A percentile compares a stretch with the other conserved stretches of the same genome.
phyloP scores from a whole-genome alignment of 2,888 invertebrate genomes.

The Orchesellides sinensis region DNA sequence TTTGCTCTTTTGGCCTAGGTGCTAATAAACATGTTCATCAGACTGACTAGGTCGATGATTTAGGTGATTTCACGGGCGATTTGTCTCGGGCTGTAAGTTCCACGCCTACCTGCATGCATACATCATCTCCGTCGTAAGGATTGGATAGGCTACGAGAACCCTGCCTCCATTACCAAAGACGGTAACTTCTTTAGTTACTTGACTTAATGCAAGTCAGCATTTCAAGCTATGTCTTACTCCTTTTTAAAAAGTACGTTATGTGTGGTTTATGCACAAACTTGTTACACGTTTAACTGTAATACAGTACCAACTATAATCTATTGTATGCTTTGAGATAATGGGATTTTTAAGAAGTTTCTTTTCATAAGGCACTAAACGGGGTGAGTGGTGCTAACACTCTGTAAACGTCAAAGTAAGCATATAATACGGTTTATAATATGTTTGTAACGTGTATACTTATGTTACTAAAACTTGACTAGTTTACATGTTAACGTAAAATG shows the following conservation, averaged over 20 bases:
- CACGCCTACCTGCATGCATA: slow-evolving; percentile 69
- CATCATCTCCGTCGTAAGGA: slow-evolving; percentile 56
- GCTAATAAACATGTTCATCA: slow-evolving; percentile 75
- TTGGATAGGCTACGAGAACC: slow-evolving; percentile 59
- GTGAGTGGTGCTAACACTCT: too few relatives aligned
- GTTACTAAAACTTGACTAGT: too few relatives aligned
- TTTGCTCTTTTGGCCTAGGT: slow-evolving; percentile 65
- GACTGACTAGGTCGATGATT: slow-evolving; percentile 71
- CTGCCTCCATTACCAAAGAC: slow-evolving; percentile 68
- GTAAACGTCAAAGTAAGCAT: too few relatives aligned
- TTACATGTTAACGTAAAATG: too few relatives aligned
- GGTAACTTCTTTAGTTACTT: slow-evolving; percentile 38
- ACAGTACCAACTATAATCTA: too few relatives aligned
- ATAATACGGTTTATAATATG: too few relatives aligned
- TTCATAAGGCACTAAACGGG: too few relatives aligned
- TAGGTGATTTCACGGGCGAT: slow-evolving; percentile 74
- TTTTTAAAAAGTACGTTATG: slow-evolving; percentile 5
- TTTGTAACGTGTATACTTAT: too few relatives aligned
- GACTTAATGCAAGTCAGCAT: slow-evolving; percentile 10
- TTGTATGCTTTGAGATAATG: too few relatives aligned
- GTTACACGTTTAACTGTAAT: background rate
- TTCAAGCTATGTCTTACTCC: slow-evolving; percentile 17
- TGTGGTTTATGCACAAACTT: background rate
- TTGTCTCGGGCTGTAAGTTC: slow-evolving; percentile 71
- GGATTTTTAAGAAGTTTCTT: too few relatives aligned